phyloP scores from a whole-genome alignment of 64 coral and sea anemone species.

The Pachyseris speciosa region DNA sequence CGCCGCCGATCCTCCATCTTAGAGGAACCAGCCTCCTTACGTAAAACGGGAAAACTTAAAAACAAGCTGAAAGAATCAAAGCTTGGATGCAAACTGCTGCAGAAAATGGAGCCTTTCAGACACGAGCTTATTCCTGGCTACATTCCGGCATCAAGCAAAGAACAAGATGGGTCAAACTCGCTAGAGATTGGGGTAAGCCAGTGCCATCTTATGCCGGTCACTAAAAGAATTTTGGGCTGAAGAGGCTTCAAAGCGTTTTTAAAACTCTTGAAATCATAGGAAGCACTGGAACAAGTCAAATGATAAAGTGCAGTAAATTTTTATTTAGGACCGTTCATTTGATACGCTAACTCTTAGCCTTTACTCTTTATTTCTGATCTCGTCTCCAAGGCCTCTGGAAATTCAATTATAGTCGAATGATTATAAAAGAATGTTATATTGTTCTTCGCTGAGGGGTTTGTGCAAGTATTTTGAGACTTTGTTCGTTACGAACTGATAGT shows the following conservation, averaged over 20 bases:
- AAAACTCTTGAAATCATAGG: too few species aligned
- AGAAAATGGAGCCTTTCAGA: constrained; percentile 5
- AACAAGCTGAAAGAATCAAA: background rate
- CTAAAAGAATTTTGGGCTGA: too few species aligned
- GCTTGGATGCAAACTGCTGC: background rate
- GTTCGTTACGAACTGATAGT: background rate
- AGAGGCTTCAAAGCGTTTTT: too few species aligned
- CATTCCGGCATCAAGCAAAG: background rate
- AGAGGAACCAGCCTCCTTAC: background rate
- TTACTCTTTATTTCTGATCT: too few species aligned
- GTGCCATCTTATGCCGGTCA: background rate
- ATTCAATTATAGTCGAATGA: too few species aligned
- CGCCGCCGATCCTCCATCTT: background rate
- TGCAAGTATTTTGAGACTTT: background rate
- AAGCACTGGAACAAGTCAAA: too few species aligned
- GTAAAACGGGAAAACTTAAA: background rate
- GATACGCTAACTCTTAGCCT: too few species aligned
- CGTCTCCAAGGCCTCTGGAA: too few species aligned
- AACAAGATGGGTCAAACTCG: background rate
- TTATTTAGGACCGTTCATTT: too few species aligned
- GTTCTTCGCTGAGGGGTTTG: too few species aligned
- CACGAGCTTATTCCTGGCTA: background rate
- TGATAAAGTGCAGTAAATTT: too few species aligned
- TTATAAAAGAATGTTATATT: too few species aligned
- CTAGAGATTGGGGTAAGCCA: background rate